These are phyloP conservation scores for Myiopsitta monachus DNA, from an alignment of 2,113 vertebrate species.

Conservation along the genomic window DNA sequence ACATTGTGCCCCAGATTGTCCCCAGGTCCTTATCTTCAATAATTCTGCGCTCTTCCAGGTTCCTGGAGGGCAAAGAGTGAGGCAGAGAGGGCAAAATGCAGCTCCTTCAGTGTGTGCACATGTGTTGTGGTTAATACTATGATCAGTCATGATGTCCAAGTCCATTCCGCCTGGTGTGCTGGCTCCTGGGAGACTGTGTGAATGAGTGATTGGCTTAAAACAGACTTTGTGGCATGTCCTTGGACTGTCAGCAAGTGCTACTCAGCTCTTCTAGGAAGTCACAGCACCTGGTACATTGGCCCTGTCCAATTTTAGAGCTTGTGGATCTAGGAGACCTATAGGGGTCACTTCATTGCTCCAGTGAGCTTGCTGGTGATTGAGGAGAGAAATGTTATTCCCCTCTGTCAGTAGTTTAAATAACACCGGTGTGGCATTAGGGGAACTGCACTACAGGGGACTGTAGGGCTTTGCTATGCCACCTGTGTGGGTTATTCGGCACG, in stretches of 20 bases:
- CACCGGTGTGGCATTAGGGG: not conserved
- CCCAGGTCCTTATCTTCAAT: not conserved
- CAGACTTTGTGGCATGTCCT: not conserved
- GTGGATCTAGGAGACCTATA: not conserved
- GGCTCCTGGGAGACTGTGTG: not conserved
- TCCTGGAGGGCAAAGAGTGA: not conserved
- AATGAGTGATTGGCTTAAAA: not conserved
- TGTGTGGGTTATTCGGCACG: not conserved
- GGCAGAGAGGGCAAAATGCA: not conserved
- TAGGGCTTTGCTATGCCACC: not conserved
- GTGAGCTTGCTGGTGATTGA: not conserved
- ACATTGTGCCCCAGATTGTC: not conserved
- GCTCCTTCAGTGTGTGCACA: not conserved
- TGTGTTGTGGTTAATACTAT: not conserved
- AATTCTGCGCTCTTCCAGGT: not conserved
- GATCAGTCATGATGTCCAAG: not conserved
- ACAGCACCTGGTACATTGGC: not conserved
- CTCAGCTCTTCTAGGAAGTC: not conserved
- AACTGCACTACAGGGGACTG: not conserved
- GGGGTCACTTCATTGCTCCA: not conserved
- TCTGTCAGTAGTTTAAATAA: not conserved
- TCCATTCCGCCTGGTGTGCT: not conserved
- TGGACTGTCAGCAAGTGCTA: not conserved
- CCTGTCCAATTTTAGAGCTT: not conserved
- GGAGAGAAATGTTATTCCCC: not conserved